These are phyloP conservation scores for Poeciliopsis presidionis DNA, from an alignment of 2,797 vertebrate genomes.

Conservation along the genomic window DNA sequence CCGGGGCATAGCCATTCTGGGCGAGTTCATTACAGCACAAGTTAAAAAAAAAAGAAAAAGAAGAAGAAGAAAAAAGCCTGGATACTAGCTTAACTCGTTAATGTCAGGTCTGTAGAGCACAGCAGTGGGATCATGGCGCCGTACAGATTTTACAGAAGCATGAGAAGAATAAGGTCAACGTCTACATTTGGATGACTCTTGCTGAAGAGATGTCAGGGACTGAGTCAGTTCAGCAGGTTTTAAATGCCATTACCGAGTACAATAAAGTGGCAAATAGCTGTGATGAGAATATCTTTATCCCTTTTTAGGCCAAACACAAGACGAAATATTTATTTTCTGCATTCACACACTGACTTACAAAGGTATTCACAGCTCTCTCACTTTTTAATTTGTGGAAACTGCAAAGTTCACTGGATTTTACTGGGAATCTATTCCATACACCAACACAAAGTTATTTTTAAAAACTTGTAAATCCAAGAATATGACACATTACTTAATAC, in stretches of 20 bases:
- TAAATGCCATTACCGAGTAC: conserved; percentile 41
- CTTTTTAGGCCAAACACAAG: not conserved
- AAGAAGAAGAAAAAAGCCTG: conserved; percentile 25
- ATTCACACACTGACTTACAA: not conserved
- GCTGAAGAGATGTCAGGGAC: conserved; percentile 37
- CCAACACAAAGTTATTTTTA: not conserved
- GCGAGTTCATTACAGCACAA: conserved; percentile 67
- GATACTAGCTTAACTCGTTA: conserved; percentile 53
- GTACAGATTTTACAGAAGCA: conserved; percentile 26
- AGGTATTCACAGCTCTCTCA: not conserved
- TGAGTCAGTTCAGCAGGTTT: conserved; percentile 32
- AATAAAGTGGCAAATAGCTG: conserved; percentile 24
- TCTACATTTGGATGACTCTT: conserved; percentile 60
- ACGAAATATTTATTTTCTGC: not conserved
- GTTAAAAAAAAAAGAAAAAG: conserved; percentile 34
- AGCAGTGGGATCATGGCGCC: not conserved
- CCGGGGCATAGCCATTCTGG: conserved; percentile 72
- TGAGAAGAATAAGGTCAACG: conserved; percentile 50
- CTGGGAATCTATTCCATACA: not conserved
- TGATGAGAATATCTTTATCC: not conserved
- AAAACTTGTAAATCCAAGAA: not conserved
- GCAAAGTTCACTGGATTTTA: not conserved
- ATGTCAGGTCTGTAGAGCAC: conserved; percentile 14
- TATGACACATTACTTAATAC: not conserved
- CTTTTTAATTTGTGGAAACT: not conserved